Base-by-base conservation (phyloP, 2,113 vertebrate species). In the Thunnus thynnus region DNA sequence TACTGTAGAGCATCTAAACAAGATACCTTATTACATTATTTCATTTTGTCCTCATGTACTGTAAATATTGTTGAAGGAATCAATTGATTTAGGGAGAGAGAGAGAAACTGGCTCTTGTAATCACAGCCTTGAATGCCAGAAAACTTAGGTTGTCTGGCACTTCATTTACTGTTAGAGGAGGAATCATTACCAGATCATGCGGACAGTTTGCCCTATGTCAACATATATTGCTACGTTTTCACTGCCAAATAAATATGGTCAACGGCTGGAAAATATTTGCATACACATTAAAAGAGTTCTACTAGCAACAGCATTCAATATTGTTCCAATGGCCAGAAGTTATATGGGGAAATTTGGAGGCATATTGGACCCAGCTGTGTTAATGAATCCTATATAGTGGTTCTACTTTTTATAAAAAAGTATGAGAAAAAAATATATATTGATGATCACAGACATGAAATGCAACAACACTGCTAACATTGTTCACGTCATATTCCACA, bases 101-200 rank as follows among this genome's bases (percentile, higher is more conserved):
- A 66, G 17, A 5, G 47, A 41, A 63, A 55, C 4, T 13, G 13
- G 16, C 8, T 60, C 32, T 30, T 27, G 32, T 48, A 52, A 83
- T 41, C 72, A 60, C 44, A n/a, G 56, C 62, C 66, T 46, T 36
- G 12, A 57, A 16, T 25, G 70, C 54, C 73, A 78, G 54, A 65
- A 80, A 68, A 63, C 44, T 65, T 74, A 17, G 50, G 12, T 16
- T 30, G 72, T 30, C 50, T 50, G 51, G 73, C 58, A 56, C 36
- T 55, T 65, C 50, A 16, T 32, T 72, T 75, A 48, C 32, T 64
- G 82, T 14, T 5, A 72, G 67, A 36, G 67, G 58, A 20, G 46
- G 41, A 50, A 57, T 74, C 25, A 52, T 78, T 75, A 78, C 36
- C 1, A 36, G 25, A 70, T n/a, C 56, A 57, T 70, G 82, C 57